Conservation (phyloP, 2,797 vertebrate species). For the Choloepus didactylus region DNA sequence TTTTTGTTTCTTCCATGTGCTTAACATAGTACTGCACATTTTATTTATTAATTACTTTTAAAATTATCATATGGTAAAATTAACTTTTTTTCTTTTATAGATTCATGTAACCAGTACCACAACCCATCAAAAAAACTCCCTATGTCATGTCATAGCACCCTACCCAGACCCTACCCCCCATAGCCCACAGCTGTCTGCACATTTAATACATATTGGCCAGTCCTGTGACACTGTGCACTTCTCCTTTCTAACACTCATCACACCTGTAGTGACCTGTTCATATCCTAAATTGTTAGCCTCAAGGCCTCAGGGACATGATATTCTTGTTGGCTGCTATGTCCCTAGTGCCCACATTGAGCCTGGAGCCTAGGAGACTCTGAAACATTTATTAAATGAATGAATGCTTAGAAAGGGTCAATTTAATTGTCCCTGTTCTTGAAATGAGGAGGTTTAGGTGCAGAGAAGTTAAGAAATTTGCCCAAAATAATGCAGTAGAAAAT, state of each 20-base stretch:
- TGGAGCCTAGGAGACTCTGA: not conserved
- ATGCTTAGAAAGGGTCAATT: not conserved
- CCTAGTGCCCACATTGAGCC: not conserved
- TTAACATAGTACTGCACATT: not conserved
- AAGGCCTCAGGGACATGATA: not conserved
- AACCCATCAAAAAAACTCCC: not conserved
- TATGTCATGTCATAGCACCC: not conserved
- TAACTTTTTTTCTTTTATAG: not conserved
- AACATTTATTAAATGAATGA: not conserved
- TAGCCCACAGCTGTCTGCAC: not conserved
- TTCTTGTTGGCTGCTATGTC: not conserved
- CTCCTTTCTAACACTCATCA: not conserved
- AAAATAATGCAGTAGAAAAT: not conserved
- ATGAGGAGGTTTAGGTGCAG: not conserved
- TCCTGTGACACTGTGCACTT: not conserved
- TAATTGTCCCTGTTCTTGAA: not conserved
- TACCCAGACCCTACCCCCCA: rapidly evolving
- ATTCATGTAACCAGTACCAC: not conserved
- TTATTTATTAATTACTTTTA: not conserved
- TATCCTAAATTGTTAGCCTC: not conserved
- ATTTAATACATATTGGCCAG: not conserved
- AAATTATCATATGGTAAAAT: not conserved
- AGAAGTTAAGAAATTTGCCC: not conserved
- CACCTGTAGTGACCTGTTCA: not conserved
- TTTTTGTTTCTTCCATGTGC: not conserved